Evolutionary conservation across 1,140 invertebrate genomes (phyloP).

Genomic region (Diabrotica virgifera): DNA sequence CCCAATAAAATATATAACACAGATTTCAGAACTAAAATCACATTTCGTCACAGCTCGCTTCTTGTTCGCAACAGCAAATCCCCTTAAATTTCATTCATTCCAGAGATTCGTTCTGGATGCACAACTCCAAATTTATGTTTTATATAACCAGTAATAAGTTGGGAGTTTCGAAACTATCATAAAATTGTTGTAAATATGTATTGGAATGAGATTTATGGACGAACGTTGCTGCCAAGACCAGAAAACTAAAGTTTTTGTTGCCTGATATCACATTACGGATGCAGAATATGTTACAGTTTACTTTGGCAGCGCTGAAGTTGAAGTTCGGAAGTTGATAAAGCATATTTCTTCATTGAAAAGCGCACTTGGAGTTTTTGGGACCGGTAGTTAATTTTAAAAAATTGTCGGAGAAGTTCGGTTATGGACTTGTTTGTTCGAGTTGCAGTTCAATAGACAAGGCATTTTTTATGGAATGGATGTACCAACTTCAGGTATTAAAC

Average conservation of each 20-base stretch:
- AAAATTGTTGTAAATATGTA: conserved; percentile 13
- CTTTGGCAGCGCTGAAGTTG: neutral
- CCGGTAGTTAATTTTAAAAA: no score
- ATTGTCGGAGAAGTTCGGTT: no score
- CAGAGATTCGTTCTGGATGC: neutral
- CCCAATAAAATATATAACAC: no score
- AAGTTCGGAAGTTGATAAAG: neutral
- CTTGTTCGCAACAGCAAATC: neutral
- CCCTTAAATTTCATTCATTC: neutral
- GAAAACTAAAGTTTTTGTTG: conserved; percentile 5
- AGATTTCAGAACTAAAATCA: no score
- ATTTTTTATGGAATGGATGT: no score
- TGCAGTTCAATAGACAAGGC: no score
- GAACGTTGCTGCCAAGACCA: neutral
- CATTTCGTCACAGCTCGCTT: neutral
- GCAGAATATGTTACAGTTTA: conserved; percentile 1
- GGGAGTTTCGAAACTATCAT: conserved; percentile 15
- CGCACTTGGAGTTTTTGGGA: neutral
- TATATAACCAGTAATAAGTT: conserved; percentile 12
- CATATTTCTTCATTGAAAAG: conserved; percentile 3
- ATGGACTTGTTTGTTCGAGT: no score
- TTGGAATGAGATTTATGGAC: conserved; percentile 7
- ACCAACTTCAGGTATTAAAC: no score
- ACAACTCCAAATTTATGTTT: conserved; percentile 4
- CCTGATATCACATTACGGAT: neutral